A percentile compares a stretch with the other conserved stretches of the same genome.
Evolutionary conservation across 2,888 invertebrate genomes (phyloP).

Genomic region (Nomada hirtipes): DNA sequence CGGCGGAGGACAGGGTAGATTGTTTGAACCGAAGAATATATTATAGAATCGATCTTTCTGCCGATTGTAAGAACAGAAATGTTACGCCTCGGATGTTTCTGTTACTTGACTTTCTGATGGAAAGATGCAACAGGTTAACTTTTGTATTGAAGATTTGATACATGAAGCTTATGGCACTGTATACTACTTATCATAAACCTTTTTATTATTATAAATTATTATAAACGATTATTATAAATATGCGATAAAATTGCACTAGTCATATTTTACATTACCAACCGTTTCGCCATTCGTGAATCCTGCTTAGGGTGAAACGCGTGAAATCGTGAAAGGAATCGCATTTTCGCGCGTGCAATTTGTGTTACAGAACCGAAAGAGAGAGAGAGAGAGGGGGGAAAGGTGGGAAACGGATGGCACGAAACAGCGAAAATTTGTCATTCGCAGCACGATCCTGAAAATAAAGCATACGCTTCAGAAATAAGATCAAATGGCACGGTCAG

Average conservation of each 20-base stretch:
- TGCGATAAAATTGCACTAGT: too few species aligned
- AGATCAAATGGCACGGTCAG: slow-evolving; percentile 57
- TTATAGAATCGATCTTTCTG: not conserved
- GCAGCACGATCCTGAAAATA: slow-evolving; percentile 55
- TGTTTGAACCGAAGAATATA: slow-evolving; percentile 4
- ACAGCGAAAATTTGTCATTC: slow-evolving; percentile 40
- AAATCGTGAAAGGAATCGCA: slow-evolving; percentile 33
- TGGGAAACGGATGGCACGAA: not conserved
- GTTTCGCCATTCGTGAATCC: too few species aligned
- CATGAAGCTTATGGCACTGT: too few species aligned
- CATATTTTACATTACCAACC: too few species aligned
- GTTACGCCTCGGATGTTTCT: too few species aligned
- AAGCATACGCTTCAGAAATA: slow-evolving; percentile 58
- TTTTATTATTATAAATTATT: too few species aligned
- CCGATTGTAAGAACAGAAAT: not conserved
- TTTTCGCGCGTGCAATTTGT: slow-evolving; percentile 33
- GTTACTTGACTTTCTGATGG: not conserved
- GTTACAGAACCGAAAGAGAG: slow-evolving; percentile 19
- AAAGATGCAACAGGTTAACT: not conserved
- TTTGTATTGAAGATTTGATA: too few species aligned
- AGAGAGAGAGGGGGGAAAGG: not conserved
- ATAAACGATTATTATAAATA: too few species aligned
- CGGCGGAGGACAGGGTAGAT: not conserved
- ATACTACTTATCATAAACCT: too few species aligned
- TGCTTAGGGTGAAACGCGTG: not conserved